Conservation (phyloP, 1,140 invertebrate species). For the Papilio dardanus region DNA sequence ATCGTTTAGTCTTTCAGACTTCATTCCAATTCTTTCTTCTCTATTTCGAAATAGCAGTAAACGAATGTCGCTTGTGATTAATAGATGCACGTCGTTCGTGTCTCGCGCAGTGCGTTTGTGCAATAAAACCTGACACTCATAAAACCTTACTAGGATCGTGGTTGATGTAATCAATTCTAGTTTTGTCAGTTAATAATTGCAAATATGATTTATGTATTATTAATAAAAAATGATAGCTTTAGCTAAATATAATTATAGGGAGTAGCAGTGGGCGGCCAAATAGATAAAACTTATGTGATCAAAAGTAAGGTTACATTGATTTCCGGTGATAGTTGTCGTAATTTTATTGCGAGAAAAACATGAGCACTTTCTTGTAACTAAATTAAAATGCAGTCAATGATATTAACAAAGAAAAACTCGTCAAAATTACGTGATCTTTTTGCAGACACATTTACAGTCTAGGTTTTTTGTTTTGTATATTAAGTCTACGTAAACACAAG, state of each 20-base stretch:
- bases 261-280: no score
- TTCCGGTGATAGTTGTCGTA: no score
- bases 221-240: neutral
- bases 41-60: neutral
- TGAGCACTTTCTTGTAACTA: no score
- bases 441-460: neutral
- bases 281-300: no score
- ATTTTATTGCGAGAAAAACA: no score
- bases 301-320: no score
- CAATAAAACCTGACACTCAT: neutral
- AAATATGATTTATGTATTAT: neutral
- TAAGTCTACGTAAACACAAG: neutral
- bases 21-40: neutral
- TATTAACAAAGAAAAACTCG: no score
- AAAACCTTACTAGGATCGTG: neutral
- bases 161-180: neutral
- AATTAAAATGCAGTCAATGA: no score
- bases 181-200: neutral
- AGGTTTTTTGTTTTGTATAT: neutral
- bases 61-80: conserved; percentile 6
- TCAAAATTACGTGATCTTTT: neutral
- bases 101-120: neutral
- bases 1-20: neutral
- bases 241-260: neutral
- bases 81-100: neutral